Evolutionary conservation across 2,113 vertebrate species (phyloP).

Genomic region (Psophia crepitans): DNA sequence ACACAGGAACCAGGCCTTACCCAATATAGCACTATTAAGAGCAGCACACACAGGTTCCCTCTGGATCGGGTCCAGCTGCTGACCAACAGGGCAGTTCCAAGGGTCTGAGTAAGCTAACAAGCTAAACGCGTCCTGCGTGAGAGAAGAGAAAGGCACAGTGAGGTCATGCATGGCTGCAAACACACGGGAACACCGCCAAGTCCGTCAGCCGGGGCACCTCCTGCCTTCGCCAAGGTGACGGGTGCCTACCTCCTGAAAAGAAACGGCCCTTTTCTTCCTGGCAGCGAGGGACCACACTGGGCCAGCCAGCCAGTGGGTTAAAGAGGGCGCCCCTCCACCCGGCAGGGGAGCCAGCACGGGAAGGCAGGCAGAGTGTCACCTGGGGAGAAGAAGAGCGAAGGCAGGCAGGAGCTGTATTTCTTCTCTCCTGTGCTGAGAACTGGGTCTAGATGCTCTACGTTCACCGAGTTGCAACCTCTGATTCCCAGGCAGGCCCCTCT

Average conservation of each 20-base stretch:
- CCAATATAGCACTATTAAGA: slow-evolving; percentile 98
- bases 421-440: not conserved
- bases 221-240: not conserved
- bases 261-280: not conserved
- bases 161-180: not conserved
- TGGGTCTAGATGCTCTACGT: not conserved
- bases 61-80: slow-evolving; percentile 95
- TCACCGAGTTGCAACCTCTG: not conserved
- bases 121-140: slow-evolving; percentile 91
- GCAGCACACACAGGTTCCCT: slow-evolving; percentile 95
- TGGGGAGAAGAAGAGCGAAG: not conserved
- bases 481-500: not conserved
- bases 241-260: not conserved
- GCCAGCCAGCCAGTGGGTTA: not conserved
- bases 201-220: not conserved
- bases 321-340: not conserved
- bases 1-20: slow-evolving; percentile 68
- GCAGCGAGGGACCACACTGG: not conserved
- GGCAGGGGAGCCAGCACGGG: not conserved
- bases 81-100: slow-evolving; percentile 96
- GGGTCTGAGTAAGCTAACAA: slow-evolving; percentile 96
- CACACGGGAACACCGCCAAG: not conserved
- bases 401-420: not conserved
- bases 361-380: not conserved
- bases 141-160: slow-evolving; percentile 16